A percentile compares a stretch with the other conserved stretches of the same genome.
These are phyloP conservation scores for Notarius lentiginosus DNA, from an alignment of 2,113 vertebrate species.

Conservation along the genomic window DNA sequence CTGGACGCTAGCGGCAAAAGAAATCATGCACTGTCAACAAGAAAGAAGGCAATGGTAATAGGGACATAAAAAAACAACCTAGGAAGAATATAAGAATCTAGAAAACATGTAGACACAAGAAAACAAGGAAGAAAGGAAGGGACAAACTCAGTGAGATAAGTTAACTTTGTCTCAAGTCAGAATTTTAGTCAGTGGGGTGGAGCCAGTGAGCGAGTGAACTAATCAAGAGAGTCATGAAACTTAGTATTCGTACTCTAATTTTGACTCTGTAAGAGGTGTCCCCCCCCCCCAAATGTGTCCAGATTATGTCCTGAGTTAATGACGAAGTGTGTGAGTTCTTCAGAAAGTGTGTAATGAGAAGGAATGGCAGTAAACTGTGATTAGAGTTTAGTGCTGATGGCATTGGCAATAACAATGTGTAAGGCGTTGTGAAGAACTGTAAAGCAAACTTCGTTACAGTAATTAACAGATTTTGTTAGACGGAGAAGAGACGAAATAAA, in stretches of 20 bases:
- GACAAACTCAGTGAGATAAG: not conserved
- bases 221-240: not conserved
- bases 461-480: constrained; percentile 35
- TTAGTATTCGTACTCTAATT: not conserved
- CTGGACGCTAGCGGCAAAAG: not conserved
- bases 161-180: not conserved
- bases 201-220: not conserved
- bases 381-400: not conserved
- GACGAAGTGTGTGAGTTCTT: not conserved
- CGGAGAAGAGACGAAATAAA: constrained; percentile 7
- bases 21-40: not conserved
- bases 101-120: not conserved
- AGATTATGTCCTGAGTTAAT: not conserved
- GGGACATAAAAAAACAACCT: not conserved
- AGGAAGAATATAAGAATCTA: not conserved
- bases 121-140: not conserved
- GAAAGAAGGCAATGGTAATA: not conserved
- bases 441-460: constrained; percentile 12
- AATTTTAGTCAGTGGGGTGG: not conserved
- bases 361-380: not conserved
- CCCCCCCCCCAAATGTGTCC: not conserved
- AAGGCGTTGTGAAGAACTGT: not conserved
- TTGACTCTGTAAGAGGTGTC: not conserved
- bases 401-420: not conserved
- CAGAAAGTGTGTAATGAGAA: not conserved